These are phyloP conservation scores for Laupala kohalensis DNA, from an alignment of 1,140 invertebrate species.

Conservation along the genomic window DNA sequence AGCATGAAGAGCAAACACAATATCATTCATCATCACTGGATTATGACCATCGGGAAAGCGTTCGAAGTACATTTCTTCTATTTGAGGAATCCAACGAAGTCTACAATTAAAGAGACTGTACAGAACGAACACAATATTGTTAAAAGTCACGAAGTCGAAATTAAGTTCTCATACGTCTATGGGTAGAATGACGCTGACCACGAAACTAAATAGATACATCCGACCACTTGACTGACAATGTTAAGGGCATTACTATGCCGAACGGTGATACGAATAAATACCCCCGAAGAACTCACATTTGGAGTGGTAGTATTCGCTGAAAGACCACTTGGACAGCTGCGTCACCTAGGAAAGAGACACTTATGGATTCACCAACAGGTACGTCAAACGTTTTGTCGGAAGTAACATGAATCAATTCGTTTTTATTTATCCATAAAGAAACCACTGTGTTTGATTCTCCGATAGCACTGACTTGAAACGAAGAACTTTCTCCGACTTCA, in stretches of 20 bases:
- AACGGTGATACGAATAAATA: slow-evolving; percentile 61
- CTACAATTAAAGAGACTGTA: slow-evolving; percentile 91
- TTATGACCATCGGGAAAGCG: slow-evolving; percentile 74
- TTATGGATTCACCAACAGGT: no score
- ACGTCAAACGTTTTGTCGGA: no score
- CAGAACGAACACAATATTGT: slow-evolving; percentile 83
- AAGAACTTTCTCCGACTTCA: no score
- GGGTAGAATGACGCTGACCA: slow-evolving; percentile 99
- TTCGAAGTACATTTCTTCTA: slow-evolving; percentile 71
- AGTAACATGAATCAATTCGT: no score
- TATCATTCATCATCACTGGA: slow-evolving; percentile 92
- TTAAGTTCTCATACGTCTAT: slow-evolving; percentile 91
- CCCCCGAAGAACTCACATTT: no score
- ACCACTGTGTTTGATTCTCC: no score
- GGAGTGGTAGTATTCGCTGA: no score
- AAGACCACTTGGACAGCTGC: no score
- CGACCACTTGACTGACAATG: slow-evolving; percentile 70
- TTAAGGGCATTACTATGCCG: slow-evolving; percentile 51
- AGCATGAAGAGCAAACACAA: slow-evolving; percentile 91
- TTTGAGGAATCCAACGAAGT: slow-evolving; percentile 63
- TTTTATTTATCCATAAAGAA: no score
- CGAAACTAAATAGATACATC: slow-evolving; percentile 95
- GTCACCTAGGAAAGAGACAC: no score
- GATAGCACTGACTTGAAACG: no score
- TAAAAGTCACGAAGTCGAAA: slow-evolving; percentile 89